phyloP scores from a whole-genome alignment of 2,888 invertebrate species.

The Pammene aurita region DNA sequence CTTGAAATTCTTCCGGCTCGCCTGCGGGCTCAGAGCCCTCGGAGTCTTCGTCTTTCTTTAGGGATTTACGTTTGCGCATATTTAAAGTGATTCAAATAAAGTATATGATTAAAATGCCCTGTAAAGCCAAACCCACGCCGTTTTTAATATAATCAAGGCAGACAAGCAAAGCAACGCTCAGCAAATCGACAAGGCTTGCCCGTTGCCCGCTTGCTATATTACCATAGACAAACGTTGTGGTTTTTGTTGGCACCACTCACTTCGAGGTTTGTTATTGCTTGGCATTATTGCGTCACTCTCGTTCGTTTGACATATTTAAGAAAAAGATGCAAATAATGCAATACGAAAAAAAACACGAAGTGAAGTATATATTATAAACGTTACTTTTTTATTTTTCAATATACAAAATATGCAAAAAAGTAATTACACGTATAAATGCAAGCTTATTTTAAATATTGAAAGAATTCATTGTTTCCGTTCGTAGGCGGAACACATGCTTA shows the following conservation, averaged over 20 bases:
- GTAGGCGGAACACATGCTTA: too few relatives aligned
- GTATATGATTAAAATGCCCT: slow-evolving; percentile 43
- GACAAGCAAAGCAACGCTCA: slow-evolving; percentile 42
- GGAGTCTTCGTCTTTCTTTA: slow-evolving; percentile 78
- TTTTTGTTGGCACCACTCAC: neutral
- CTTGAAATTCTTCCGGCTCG: slow-evolving; percentile 82
- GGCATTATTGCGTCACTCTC: neutral
- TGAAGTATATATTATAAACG: too few relatives aligned
- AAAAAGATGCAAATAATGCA: too few relatives aligned
- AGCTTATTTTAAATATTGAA: too few relatives aligned
- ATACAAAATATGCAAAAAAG: too few relatives aligned
- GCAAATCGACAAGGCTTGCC: slow-evolving; percentile 41
- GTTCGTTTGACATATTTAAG: neutral
- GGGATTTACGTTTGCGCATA: slow-evolving; percentile 79
- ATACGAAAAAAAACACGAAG: too few relatives aligned
- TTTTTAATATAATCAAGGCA: slow-evolving; percentile 43
- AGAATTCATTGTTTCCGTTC: too few relatives aligned
- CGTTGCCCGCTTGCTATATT: slow-evolving; percentile 28
- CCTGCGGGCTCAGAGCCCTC: slow-evolving; percentile 75
- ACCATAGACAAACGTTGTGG: slow-evolving; percentile 21
- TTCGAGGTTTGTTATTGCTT: neutral
- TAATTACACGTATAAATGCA: too few relatives aligned
- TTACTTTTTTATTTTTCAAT: too few relatives aligned
- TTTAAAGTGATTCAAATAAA: slow-evolving; percentile 43
- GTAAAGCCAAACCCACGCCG: slow-evolving; percentile 54